Evolutionary conservation across 2,888 invertebrate genomes (phyloP).

Genomic region (Caenorhabditis sp.): DNA sequence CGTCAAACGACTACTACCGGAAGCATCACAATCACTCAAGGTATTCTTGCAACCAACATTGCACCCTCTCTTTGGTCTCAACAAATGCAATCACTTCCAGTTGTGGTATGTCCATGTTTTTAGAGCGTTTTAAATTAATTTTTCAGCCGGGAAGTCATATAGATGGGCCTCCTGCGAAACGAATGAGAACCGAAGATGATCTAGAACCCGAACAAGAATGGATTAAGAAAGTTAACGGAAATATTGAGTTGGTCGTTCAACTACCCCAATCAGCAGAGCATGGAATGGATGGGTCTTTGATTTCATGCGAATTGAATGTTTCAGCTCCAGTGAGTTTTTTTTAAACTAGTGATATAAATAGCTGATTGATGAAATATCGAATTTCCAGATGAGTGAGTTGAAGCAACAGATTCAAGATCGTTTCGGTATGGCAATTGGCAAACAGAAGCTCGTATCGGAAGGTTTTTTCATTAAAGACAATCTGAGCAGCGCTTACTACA

Average conservation of each 20-base stretch:
- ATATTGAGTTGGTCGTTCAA: slow-evolving; percentile 89
- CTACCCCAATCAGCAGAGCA: slow-evolving; percentile 96
- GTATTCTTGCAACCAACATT: slow-evolving; percentile 36
- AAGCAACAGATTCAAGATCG: slow-evolving; percentile 92
- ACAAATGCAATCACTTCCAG: neutral
- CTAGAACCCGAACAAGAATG: slow-evolving; percentile 93
- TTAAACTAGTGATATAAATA: neutral
- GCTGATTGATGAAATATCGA: neutral
- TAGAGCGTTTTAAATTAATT: neutral
- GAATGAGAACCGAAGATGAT: slow-evolving; percentile 67
- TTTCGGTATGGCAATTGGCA: slow-evolving; percentile 95
- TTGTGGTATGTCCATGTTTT: slow-evolving; percentile 6
- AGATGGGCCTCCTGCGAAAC: slow-evolving; percentile 66
- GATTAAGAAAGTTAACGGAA: slow-evolving; percentile 79
- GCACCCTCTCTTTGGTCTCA: slow-evolving; percentile 31
- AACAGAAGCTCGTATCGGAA: slow-evolving; percentile 96
- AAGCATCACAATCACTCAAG: slow-evolving; percentile 60
- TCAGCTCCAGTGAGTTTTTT: slow-evolving; percentile 86
- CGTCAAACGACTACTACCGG: slow-evolving; percentile 86
- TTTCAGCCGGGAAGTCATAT: slow-evolving; percentile 11
- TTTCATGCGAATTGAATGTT: slow-evolving; percentile 89
- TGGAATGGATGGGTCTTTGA: slow-evolving; percentile 93
- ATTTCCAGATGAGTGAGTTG: slow-evolving; percentile 88
- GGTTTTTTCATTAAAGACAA: slow-evolving; percentile 98
- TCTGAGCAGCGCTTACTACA: slow-evolving; percentile 95